Base-by-base conservation (phyloP, 1,140 invertebrate species). In the Kradibia gibbosae region DNA sequence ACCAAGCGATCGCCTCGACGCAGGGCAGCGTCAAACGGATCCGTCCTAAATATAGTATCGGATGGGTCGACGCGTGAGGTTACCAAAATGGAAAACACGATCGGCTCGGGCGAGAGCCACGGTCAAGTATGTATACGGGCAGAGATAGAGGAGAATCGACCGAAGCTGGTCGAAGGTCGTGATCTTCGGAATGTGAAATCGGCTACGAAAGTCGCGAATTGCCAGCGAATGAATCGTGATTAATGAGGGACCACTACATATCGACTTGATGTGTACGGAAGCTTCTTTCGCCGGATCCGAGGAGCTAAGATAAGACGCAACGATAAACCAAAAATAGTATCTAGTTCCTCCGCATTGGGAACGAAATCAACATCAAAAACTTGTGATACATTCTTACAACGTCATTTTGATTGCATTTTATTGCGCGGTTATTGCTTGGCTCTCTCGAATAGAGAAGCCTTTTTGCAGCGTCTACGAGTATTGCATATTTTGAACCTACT, bases 231-330 rank as follows among this genome's bases (percentile, higher is more conserved):
- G 45, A 10, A 48, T 7, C n/a, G n/a, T n/a, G n/a, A n/a, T n/a
- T n/a, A n/a, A n/a, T n/a, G n/a, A n/a, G n/a, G n/a, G n/a, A n/a
- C 55, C n/a, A n/a, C 25, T 67, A 42, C 11, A 31, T 42, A 70
- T 42, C 36, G 25, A 39, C n/a, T 70, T 15, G 15, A 25, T 42
- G 65, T 45, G 65, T 70, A 39, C 65, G 65, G 65, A 70, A 70
- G 39, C 36, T 39, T 39, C 28, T 15, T 20, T 28, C 34, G 31
- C 34, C 22, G 22, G 1, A 10, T 17, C 17, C 20, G 65, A 39
- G 20, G n/a, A 70, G 39, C 7, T 17, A 22, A n/a, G 65, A 70
- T 70, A 70, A 42, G 20, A 7, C 31, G 10, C 8, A 13, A 25
- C n/a, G 65, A 39, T 70, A 25, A n/a, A 42, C 20, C 31, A 67